A percentile compares a stretch with the other conserved stretches of the same genome.
Conservation (phyloP, 2,888 invertebrate genomes). For the Nycteola revayana region DNA sequence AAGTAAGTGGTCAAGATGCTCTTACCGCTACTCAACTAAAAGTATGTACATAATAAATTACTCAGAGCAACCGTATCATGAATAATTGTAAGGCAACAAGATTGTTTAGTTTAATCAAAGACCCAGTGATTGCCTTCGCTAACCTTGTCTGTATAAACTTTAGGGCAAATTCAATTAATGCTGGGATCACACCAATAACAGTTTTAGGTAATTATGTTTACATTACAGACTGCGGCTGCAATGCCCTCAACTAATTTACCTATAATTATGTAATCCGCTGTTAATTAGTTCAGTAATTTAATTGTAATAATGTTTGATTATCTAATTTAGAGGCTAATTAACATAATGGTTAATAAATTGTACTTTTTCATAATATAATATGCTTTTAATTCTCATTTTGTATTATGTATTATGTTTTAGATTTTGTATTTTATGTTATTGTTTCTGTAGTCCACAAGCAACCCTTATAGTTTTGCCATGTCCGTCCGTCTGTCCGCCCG, state of each 20-base stretch:
- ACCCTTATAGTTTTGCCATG: too few species aligned
- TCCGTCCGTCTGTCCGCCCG: too few species aligned
- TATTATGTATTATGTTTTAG: too few species aligned
- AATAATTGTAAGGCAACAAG: constrained; percentile 65
- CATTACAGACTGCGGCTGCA: constrained; percentile 46
- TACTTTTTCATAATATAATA: too few species aligned
- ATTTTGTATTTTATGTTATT: too few species aligned
- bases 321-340: too few species aligned
- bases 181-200: constrained; percentile 71
- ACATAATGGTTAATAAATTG: too few species aligned
- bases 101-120: constrained; percentile 76
- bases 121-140: constrained; percentile 62
- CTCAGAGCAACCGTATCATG: constrained; percentile 46
- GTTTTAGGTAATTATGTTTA: constrained; percentile 71
- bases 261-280: constrained; percentile 31
- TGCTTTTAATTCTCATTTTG: too few species aligned
- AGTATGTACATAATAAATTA: constrained; percentile 40
- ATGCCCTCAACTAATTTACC: constrained; percentile 37
- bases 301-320: constrained; percentile 13
- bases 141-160: constrained; percentile 74
- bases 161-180: constrained; percentile 71
- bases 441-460: too few species aligned
- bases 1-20: too few species aligned
- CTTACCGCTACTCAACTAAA: constrained; percentile 21
- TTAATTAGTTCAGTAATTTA: constrained; percentile 28